Percentiles rank a stretch among this genome's conserved stretches.
phyloP scores from a whole-genome alignment of 2,797 vertebrate species.

The Ceryle rudis region DNA sequence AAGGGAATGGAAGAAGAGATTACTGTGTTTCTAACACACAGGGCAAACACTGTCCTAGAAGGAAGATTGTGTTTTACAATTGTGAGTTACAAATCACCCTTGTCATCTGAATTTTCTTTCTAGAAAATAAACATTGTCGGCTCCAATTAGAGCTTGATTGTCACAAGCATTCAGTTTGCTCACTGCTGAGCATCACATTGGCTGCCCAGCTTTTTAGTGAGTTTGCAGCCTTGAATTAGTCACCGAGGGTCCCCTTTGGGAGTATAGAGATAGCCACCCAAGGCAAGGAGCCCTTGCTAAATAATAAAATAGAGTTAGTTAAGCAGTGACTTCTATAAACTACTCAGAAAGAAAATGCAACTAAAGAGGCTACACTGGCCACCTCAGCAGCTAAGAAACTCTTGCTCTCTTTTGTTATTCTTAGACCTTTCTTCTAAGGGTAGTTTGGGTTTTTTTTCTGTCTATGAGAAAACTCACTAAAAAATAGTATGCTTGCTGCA shows the following conservation, averaged over 20 bases:
- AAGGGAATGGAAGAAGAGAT: neutral
- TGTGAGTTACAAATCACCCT: neutral
- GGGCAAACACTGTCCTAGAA: neutral
- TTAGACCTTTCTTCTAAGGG: neutral
- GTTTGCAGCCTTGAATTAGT: neutral
- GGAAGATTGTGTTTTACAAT: neutral
- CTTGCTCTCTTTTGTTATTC: neutral
- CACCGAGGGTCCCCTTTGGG: neutral
- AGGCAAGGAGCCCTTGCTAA: neutral
- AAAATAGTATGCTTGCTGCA: rapidly evolving
- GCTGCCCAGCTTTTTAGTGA: neutral
- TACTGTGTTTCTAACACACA: neutral
- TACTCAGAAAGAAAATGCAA: neutral
- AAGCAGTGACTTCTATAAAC: neutral
- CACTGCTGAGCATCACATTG: neutral
- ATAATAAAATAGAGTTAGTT: neutral
- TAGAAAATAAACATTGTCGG: neutral
- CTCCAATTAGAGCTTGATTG: neutral
- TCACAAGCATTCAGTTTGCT: neutral
- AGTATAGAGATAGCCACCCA: neutral
- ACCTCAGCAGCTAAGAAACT: neutral
- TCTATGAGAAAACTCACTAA: neutral
- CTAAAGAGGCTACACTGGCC: neutral
- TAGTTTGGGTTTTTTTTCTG: rapidly evolving
- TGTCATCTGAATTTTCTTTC: neutral